Conservation (phyloP, 2,113 vertebrate species). For the Sander vitreus region DNA sequence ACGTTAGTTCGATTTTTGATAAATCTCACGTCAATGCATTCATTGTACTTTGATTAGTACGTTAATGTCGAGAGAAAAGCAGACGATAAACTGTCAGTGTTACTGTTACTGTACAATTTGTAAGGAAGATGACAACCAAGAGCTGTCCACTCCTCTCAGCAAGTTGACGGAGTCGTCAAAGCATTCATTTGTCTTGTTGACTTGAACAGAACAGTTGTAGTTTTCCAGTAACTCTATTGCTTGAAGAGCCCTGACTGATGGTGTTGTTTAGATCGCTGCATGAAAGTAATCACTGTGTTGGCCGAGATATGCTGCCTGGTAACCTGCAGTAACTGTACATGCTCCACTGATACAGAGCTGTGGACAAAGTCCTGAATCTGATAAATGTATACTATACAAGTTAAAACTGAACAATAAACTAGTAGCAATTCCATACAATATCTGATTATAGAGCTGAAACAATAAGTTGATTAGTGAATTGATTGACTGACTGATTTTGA, state of each 20-base stretch:
- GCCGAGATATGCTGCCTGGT: neutral
- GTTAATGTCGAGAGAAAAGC: neutral
- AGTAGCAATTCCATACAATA: no score
- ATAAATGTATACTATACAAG: neutral
- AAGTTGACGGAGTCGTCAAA: neutral
- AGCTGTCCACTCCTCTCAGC: neutral
- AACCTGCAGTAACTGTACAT: neutral
- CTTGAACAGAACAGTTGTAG: neutral
- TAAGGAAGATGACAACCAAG: neutral
- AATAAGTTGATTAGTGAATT: neutral
- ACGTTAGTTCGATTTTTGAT: neutral
- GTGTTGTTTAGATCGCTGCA: neutral
- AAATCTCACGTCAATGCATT: neutral
- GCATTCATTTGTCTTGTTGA: neutral
- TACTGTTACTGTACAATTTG: neutral
- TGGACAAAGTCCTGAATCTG: neutral
- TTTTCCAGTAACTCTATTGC: neutral
- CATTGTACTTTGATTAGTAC: neutral
- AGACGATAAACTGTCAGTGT: neutral
- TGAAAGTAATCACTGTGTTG: neutral
- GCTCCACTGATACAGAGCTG: neutral
- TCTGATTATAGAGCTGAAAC: neutral
- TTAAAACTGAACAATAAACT: neutral
- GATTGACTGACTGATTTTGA: no score
- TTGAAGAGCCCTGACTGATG: neutral